phyloP scores from a whole-genome alignment of 1,140 invertebrate genomes.

The Pogonognathellus flavescens region DNA sequence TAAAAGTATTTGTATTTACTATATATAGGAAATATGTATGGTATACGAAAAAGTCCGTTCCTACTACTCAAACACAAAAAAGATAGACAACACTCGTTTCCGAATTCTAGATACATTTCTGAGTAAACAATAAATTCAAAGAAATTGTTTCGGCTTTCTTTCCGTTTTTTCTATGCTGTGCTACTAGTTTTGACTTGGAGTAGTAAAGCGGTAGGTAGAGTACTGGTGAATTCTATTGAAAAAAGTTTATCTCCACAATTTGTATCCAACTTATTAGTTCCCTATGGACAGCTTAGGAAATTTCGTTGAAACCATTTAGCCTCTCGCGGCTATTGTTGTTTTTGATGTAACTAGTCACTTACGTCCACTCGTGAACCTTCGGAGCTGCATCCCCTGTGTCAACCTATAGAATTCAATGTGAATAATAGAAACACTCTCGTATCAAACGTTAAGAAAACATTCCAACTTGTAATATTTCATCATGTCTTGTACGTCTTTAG shows the following conservation, averaged over 20 bases:
- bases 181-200: too few relatives aligned
- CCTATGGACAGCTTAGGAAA: constrained; percentile 26
- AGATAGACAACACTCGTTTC: not conserved
- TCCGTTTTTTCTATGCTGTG: not conserved
- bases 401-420: not conserved
- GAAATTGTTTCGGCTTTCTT: constrained; percentile 18
- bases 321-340: not conserved
- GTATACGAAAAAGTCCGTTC: not conserved
- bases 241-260: constrained; percentile 6
- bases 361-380: not conserved
- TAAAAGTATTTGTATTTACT: too few relatives aligned
- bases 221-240: not conserved
- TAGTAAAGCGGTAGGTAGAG: too few relatives aligned
- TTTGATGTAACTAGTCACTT: not conserved
- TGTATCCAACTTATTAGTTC: constrained; percentile 16
- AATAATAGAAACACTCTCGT: not conserved
- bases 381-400: not conserved
- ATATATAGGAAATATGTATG: too few relatives aligned
- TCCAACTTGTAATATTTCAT: not conserved
- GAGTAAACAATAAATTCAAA: constrained; percentile 18
- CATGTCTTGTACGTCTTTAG: too few relatives aligned
- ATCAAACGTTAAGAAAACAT: constrained; percentile 12
- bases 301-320: not conserved
- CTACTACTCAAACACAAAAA: not conserved
- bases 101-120: not conserved